phyloP scores from a whole-genome alignment of 1,140 invertebrate genomes.

The Drosophila elegans region DNA sequence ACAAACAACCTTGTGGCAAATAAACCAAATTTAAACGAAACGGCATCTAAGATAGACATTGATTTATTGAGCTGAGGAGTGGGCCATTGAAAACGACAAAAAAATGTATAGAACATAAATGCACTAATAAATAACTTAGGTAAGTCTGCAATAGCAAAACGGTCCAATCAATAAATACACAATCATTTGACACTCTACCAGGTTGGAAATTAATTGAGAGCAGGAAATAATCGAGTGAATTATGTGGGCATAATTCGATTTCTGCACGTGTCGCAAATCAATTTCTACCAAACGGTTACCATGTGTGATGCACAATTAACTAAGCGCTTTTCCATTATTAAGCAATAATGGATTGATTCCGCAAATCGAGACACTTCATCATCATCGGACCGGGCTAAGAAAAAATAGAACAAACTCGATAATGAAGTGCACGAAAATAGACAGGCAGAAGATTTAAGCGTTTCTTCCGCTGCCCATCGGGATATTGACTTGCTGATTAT shows the following conservation, averaged over 20 bases:
- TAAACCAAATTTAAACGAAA: neutral
- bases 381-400: neutral
- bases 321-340: constrained; percentile 44
- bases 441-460: constrained; percentile 55
- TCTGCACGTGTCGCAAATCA: constrained; percentile 30
- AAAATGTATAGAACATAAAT: neutral
- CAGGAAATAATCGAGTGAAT: constrained; percentile 16
- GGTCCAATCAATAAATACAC: neutral
- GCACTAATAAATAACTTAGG: neutral
- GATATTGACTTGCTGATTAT: constrained; percentile 80
- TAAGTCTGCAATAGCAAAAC: neutral
- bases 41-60: neutral
- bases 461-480: constrained; percentile 42
- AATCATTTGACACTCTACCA: neutral
- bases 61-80: neutral
- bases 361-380: constrained; percentile 30
- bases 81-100: neutral
- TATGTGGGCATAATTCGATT: constrained; percentile 31
- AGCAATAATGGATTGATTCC: constrained; percentile 38
- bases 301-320: constrained; percentile 24
- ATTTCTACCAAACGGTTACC: constrained; percentile 3
- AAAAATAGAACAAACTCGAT: constrained; percentile 6
- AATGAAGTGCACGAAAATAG: constrained; percentile 20
- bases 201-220: neutral
- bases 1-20: neutral